phyloP scores from a whole-genome alignment of 2,113 vertebrate genomes.

The Orcinus orca region DNA sequence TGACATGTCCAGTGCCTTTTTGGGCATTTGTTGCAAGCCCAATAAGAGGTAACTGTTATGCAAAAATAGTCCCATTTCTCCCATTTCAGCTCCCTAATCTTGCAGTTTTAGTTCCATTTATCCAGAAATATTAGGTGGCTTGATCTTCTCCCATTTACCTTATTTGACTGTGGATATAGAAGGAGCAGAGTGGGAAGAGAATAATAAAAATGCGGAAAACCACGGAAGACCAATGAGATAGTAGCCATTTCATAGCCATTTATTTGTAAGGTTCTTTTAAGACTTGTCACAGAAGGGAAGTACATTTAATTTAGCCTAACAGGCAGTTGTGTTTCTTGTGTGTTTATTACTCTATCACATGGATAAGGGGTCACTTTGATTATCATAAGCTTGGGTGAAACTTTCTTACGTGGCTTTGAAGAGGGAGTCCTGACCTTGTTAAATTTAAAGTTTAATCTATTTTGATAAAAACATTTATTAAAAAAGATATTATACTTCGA shows the following conservation, averaged over 20 bases:
- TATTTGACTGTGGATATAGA: neutral
- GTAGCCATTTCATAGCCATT: neutral
- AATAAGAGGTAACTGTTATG: neutral
- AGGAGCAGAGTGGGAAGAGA: too few species aligned
- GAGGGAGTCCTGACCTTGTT: neutral
- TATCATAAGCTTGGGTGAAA: neutral
- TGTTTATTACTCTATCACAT: neutral
- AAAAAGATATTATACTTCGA: conserved; percentile 45
- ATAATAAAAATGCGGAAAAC: neutral
- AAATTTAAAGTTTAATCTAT: conserved; percentile 46
- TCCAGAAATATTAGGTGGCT: neutral
- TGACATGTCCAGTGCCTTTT: neutral
- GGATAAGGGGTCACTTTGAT: neutral
- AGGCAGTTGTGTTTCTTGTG: neutral
- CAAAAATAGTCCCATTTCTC: neutral
- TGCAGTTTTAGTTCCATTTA: neutral
- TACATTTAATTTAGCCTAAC: neutral
- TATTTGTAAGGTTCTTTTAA: neutral
- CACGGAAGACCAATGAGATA: neutral
- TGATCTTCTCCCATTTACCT: neutral
- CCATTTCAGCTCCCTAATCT: neutral
- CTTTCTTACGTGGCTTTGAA: neutral
- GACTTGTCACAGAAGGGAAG: neutral
- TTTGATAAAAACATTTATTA: conserved; percentile 28
- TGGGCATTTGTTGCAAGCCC: neutral